Base-by-base conservation (phyloP, 2,113 vertebrate species). In the Tor tambroides region DNA sequence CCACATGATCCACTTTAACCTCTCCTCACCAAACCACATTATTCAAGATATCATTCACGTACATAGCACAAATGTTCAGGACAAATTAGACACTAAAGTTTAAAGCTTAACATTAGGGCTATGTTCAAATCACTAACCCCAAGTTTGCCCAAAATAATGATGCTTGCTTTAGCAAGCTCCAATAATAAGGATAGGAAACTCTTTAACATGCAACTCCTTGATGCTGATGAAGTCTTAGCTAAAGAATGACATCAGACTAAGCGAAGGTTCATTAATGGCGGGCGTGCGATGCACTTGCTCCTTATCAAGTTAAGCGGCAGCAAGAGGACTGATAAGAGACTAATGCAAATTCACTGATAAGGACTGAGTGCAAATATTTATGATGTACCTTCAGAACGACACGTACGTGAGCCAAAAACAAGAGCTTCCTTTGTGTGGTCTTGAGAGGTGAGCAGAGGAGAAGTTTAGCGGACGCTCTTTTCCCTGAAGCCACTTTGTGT, bases 291-390 rank as follows among this genome's bases (percentile, higher is more conserved):
- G 94, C 94, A 94, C 63, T 75, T 78, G 56, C 65, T 84, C 83
- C 67, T 83, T 88, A 95, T 96, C 96, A 96, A 95, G 95, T 67
- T 51, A 83, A 71, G 80, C 96, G 95, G 95, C 95, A 91, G 95
- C 94, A 95, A 95, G 95, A 94, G 94, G 94, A 94, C 94, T 94
- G 96, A 96, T 96, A 97, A 96, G 96, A 95, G 95, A 95, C 95
- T 96, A 96, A 96, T 97, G 96, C 96, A 96, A 96, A 96, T 96
- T 94, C 96, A 94, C 95, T 95, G 96, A 96, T 96, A 96, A 96
- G 95, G 96, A 96, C 95, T 96, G 96, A 96, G 96, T 95, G 95
- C 95, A 96, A 96, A 96, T 96, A 96, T 96, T 97, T 96, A 96
- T 96, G 96, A 96, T 96, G 96, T 96, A 95, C 96, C 95, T 95